These are phyloP conservation scores for Isoperla grammatica DNA, from an alignment of 2,888 invertebrate genomes.

Conservation along the genomic window DNA sequence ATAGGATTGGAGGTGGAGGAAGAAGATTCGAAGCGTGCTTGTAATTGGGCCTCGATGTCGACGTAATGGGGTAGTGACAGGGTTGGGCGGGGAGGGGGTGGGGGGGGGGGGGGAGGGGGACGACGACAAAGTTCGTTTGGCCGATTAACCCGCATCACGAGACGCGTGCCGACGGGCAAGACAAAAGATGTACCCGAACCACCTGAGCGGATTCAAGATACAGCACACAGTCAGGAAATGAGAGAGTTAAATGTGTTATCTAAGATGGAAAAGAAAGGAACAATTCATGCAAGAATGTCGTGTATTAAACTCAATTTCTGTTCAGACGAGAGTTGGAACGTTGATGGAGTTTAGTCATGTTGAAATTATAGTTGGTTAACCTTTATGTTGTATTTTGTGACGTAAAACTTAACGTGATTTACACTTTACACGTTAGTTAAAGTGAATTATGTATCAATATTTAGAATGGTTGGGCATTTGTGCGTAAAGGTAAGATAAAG, in stretches of 20 bases:
- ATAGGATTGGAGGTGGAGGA: neutral
- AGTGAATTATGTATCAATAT: too few relatives aligned
- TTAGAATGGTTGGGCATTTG: too few relatives aligned
- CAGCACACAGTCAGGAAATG: neutral
- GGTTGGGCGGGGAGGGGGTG: neutral
- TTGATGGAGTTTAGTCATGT: too few relatives aligned
- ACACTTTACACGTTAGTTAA: too few relatives aligned
- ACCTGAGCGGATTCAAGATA: neutral
- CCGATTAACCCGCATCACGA: constrained; percentile 9
- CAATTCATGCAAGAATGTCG: constrained; percentile 6
- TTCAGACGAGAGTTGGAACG: neutral
- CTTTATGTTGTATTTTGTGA: too few relatives aligned
- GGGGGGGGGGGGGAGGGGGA: neutral
- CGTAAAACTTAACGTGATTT: too few relatives aligned
- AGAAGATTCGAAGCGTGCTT: neutral
- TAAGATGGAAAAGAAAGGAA: neutral
- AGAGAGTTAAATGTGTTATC: constrained; percentile 9
- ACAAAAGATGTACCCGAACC: constrained; percentile 15
- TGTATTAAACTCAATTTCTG: constrained; percentile 8
- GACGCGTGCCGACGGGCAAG: neutral
- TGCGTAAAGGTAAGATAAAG: too few relatives aligned
- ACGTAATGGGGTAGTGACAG: constrained; percentile 10
- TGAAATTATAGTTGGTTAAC: too few relatives aligned
- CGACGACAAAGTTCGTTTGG: constrained; percentile 19
- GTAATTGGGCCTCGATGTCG: constrained; percentile 16